Evolutionary conservation across 1,140 invertebrate species (phyloP).

Genomic region (Bactericera cockerelli): DNA sequence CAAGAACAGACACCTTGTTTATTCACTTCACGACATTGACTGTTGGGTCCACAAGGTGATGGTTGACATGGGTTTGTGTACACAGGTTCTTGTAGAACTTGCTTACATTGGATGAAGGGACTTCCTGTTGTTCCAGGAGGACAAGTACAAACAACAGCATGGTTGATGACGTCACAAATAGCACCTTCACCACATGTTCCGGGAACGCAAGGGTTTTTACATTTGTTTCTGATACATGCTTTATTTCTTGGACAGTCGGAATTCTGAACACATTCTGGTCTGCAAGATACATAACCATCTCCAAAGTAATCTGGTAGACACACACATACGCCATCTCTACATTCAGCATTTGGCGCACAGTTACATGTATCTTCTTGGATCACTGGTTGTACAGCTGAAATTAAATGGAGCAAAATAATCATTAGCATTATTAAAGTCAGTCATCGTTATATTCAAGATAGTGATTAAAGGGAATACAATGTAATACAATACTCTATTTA

Average conservation of each 20-base stretch:
- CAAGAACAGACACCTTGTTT: constrained; percentile 34
- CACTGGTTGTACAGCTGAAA: constrained; percentile 16
- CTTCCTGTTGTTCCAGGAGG: constrained; percentile 53
- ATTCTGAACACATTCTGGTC: constrained; percentile 54
- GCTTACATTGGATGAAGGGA: constrained; percentile 47
- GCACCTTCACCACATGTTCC: constrained; percentile 57
- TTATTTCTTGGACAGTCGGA: constrained; percentile 53
- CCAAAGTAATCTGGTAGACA: constrained; percentile 51
- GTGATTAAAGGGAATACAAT: background rate
- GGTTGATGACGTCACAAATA: constrained; percentile 55
- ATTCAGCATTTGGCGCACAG: constrained; percentile 56
- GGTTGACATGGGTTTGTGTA: constrained; percentile 33
- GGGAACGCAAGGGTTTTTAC: constrained; percentile 52
- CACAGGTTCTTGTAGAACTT: constrained; percentile 27
- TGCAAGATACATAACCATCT: constrained; percentile 54
- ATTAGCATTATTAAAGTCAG: background rate
- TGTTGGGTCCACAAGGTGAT: constrained; percentile 37
- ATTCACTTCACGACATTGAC: constrained; percentile 32
- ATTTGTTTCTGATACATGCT: constrained; percentile 56
- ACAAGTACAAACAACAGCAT: constrained; percentile 55
- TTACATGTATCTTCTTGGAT: constrained; percentile 35
- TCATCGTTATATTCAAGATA: background rate
- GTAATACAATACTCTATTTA: too few relatives aligned
- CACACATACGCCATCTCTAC: constrained; percentile 49
- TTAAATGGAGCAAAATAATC: background rate